Conservation (phyloP, 2,888 invertebrate species). For the Chironomus riparius region DNA sequence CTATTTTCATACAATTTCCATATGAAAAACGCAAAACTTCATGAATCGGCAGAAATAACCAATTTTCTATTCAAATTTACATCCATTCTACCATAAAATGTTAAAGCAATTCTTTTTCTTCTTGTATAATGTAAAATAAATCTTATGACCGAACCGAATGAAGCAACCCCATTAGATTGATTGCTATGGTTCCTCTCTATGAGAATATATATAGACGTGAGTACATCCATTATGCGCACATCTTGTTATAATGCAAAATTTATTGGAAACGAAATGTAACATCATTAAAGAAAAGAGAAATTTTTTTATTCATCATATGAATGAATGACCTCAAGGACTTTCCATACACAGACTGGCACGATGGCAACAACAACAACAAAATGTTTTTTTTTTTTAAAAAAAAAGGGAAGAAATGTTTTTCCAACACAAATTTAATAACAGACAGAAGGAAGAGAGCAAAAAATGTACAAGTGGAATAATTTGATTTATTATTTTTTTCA, state of each 20-base stretch:
- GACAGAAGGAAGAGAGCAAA: too few relatives aligned
- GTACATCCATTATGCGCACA: neutral
- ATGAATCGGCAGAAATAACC: conserved; percentile 20
- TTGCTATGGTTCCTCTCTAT: neutral
- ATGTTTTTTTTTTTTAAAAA: too few relatives aligned
- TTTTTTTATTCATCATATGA: neutral
- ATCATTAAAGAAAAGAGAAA: neutral
- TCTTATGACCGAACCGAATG: conserved; percentile 13
- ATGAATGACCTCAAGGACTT: neutral
- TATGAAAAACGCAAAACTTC: neutral
- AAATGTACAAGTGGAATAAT: too few relatives aligned
- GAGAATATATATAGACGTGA: neutral
- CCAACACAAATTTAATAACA: too few relatives aligned
- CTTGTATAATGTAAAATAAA: neutral
- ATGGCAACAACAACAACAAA: too few relatives aligned
- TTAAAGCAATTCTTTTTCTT: neutral
- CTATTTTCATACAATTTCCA: neutral
- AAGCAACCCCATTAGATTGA: conserved; percentile 14
- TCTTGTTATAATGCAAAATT: neutral
- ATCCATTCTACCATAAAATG: neutral
- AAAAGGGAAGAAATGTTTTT: too few relatives aligned
- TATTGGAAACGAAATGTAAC: neutral
- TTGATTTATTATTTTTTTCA: too few relatives aligned
- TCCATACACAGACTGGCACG: neutral
- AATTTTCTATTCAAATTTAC: conserved; percentile 21